These are phyloP conservation scores for Hyphantria cunea DNA, from an alignment of 1,140 invertebrate genomes.

Conservation along the genomic window DNA sequence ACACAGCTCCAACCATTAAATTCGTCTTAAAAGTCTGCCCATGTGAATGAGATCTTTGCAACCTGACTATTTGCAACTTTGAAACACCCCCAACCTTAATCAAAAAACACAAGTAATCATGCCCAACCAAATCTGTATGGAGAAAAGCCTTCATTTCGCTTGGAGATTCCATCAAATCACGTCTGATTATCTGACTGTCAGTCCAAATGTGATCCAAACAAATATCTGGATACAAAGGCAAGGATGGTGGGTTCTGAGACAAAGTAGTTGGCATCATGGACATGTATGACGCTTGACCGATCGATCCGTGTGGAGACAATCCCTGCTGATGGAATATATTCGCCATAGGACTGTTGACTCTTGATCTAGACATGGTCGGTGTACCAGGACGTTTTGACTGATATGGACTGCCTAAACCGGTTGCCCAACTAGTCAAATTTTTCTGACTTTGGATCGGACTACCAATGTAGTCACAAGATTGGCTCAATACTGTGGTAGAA, in stretches of 20 bases:
- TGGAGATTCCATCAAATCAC: slow-evolving; percentile 75
- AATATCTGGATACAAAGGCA: slow-evolving; percentile 91
- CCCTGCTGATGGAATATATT: slow-evolving; percentile 75
- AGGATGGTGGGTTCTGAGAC: slow-evolving; percentile 76
- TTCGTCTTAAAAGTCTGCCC: slow-evolving; percentile 77
- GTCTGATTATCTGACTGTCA: slow-evolving; percentile 84
- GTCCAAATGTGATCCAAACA: slow-evolving; percentile 95
- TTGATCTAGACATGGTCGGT: slow-evolving; percentile 70
- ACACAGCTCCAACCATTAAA: slow-evolving; percentile 89
- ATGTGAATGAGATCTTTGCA: slow-evolving; percentile 88
- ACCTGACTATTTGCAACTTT: slow-evolving; percentile 88
- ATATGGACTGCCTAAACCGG: slow-evolving; percentile 61
- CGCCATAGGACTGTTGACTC: slow-evolving; percentile 85
- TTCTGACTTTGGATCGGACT: slow-evolving; percentile 64
- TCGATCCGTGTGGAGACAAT: slow-evolving; percentile 72
- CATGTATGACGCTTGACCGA: slow-evolving; percentile 73
- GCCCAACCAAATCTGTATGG: slow-evolving; percentile 91
- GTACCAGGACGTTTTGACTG: slow-evolving; percentile 58
- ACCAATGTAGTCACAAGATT: slow-evolving; percentile 70
- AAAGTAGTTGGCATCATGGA: slow-evolving; percentile 67
- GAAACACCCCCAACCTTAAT: slow-evolving; percentile 83
- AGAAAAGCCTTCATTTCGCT: slow-evolving; percentile 91
- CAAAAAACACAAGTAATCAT: slow-evolving; percentile 92
- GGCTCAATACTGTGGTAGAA: slow-evolving; percentile 77
- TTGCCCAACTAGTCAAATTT: slow-evolving; percentile 61